These are phyloP conservation scores for Metellina segmentata DNA, from an alignment of 2,888 invertebrate species.

Conservation along the genomic window DNA sequence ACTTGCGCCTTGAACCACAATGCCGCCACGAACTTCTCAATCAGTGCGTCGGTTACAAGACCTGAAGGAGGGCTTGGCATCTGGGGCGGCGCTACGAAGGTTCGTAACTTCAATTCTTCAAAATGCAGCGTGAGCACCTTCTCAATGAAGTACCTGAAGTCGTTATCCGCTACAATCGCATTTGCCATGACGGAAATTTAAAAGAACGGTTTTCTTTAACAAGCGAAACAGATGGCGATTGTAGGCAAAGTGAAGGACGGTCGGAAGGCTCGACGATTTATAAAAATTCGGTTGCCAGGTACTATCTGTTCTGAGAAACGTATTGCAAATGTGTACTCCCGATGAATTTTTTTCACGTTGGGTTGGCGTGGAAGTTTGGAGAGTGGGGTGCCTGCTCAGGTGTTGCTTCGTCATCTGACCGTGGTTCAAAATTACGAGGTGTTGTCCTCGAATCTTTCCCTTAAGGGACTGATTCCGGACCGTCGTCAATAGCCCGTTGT, in stretches of 20 bases:
- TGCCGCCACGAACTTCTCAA: neutral
- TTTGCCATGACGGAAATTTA: neutral
- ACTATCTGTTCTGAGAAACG: neutral
- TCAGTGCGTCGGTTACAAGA: no score
- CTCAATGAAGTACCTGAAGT: neutral
- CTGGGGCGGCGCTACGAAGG: no score
- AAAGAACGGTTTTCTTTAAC: neutral
- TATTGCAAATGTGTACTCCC: neutral
- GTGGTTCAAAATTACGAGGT: no score
- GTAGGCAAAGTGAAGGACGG: neutral
- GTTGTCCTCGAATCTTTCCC: no score
- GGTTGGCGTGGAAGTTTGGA: no score
- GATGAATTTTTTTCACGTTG: no score
- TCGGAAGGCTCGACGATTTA: neutral
- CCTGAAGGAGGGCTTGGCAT: no score
- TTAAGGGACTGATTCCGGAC: no score
- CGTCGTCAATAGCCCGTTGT: no score
- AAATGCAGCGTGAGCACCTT: neutral
- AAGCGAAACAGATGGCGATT: neutral
- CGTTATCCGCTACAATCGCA: neutral
- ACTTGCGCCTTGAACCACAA: neutral
- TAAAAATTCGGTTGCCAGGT: neutral
- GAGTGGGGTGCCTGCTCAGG: no score
- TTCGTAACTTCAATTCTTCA: no score
- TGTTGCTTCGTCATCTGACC: no score